A percentile compares a stretch with the other conserved stretches of the same genome.
These are phyloP conservation scores for Stratiomys singularior DNA, from an alignment of 2,888 invertebrate species.

Conservation along the genomic window DNA sequence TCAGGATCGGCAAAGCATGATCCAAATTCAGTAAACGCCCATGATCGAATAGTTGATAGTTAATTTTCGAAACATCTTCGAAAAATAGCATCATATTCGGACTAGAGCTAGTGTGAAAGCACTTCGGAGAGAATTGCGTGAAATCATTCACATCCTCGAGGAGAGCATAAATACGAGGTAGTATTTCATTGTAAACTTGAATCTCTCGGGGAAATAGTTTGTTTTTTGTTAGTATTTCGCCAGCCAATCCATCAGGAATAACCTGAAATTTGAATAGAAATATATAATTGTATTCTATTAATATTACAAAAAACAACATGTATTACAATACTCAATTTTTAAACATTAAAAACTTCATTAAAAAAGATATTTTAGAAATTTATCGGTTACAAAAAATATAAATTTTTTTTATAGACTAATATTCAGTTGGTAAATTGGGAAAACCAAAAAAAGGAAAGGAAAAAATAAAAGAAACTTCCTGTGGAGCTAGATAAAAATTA, in stretches of 20 bases:
- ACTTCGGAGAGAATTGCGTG: conserved; percentile 62
- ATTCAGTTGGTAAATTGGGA: no score
- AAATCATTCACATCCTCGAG: conserved; percentile 60
- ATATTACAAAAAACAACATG: no score
- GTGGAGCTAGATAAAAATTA: no score
- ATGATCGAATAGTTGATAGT: conserved; percentile 69
- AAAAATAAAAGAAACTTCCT: no score
- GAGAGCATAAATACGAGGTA: conserved; percentile 60
- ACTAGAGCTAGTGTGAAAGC: conserved; percentile 62
- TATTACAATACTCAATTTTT: no score
- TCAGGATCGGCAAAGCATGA: conserved; percentile 67
- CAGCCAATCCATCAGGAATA: conserved; percentile 62
- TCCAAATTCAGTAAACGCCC: conserved; percentile 68
- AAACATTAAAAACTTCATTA: no score
- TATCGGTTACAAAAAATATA: no score
- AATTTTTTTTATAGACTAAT: no score
- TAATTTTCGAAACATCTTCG: conserved; percentile 68
- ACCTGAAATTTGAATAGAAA: no score
- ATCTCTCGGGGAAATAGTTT: conserved; percentile 64
- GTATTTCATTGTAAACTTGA: conserved; percentile 60
- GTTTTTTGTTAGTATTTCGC: conserved; percentile 62
- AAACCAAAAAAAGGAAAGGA: no score
- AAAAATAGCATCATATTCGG: conserved; percentile 66
- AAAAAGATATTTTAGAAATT: no score
- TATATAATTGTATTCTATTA: no score